Evolutionary conservation across 2,113 vertebrate species (phyloP).

Genomic region (Gymnobelideus leadbeateri): DNA sequence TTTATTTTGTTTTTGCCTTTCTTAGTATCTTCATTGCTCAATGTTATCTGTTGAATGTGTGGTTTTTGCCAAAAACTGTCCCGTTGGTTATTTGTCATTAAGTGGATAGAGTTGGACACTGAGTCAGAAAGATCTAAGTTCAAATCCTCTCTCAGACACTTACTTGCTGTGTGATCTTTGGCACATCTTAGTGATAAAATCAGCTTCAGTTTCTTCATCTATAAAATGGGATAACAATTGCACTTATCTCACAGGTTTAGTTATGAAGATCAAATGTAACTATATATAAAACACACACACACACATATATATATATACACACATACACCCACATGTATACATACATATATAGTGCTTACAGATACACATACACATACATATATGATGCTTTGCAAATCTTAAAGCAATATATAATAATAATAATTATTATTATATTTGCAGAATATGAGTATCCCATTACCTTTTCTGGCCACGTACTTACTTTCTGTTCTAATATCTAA

Average conservation of each 20-base stretch:
- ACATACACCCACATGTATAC: no score
- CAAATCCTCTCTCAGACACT: neutral
- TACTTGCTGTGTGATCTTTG: neutral
- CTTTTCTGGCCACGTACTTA: neutral
- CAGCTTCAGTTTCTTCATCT: neutral
- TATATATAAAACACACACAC: no score
- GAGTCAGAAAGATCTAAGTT: neutral
- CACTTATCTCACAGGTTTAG: no score
- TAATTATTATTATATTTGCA: neutral
- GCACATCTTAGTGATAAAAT: neutral
- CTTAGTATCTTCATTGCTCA: neutral
- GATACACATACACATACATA: neutral
- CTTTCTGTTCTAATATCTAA: neutral
- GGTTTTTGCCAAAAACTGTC: neutral
- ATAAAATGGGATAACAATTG: neutral
- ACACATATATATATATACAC: neutral
- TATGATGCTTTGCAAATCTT: neutral
- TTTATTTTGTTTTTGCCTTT: neutral
- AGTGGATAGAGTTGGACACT: neutral
- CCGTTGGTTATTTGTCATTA: neutral
- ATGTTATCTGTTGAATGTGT: neutral
- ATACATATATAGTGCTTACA: no score
- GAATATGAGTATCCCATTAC: neutral
- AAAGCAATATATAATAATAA: neutral
- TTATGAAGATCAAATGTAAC: no score